phyloP scores from a whole-genome alignment of 2,113 vertebrate species.

The Mobula hypostoma region DNA sequence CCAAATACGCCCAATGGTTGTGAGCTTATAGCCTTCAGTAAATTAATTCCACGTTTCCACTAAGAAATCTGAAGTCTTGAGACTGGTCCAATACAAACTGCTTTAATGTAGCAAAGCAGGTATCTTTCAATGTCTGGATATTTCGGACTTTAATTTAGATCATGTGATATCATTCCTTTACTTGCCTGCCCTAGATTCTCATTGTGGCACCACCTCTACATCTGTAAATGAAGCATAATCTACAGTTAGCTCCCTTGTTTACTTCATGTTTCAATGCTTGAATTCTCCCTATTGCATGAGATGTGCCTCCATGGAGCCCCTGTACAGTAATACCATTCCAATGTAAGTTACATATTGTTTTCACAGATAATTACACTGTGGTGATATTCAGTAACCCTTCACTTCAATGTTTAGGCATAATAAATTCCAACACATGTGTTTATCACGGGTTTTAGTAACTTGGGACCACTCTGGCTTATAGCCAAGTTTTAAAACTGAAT shows the following conservation, averaged over 20 bases:
- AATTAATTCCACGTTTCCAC: too few relatives aligned
- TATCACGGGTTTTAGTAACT: background rate
- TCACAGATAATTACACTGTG: conserved; percentile 22
- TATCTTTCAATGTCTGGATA: too few relatives aligned
- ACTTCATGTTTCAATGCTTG: background rate
- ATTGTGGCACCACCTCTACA: background rate
- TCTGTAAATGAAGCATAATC: background rate
- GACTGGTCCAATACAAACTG: too few relatives aligned
- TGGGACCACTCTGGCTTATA: background rate
- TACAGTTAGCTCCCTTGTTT: background rate
- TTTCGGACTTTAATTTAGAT: background rate
- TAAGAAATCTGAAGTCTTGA: too few relatives aligned
- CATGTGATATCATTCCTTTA: background rate
- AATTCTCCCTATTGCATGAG: background rate
- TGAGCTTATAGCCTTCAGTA: too few relatives aligned
- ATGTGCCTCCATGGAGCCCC: background rate
- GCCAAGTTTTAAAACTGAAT: background rate
- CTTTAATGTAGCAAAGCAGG: too few relatives aligned
- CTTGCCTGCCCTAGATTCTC: background rate
- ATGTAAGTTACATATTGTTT: conserved; percentile 6
- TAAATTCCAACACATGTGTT: background rate
- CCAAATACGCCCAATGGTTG: too few relatives aligned
- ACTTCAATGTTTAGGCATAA: conserved; percentile 5
- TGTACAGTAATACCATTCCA: background rate
- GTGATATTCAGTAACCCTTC: background rate